These are phyloP conservation scores for Phyto melanocephala DNA, from an alignment of 2,888 invertebrate species.

Conservation along the genomic window DNA sequence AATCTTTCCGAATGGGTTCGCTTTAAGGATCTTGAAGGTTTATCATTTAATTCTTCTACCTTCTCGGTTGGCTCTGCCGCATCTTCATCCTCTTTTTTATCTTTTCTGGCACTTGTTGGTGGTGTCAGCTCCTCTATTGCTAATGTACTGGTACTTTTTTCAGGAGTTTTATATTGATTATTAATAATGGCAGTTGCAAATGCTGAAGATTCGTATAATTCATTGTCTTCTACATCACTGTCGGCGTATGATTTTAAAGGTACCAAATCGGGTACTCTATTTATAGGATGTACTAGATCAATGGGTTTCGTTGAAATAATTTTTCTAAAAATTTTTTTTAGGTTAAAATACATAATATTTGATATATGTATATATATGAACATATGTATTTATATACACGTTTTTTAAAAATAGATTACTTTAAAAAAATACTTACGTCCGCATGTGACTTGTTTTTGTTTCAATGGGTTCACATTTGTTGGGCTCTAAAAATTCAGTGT, in stretches of 20 bases:
- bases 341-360: not conserved
- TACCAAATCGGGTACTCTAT: constrained; percentile 65
- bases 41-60: not conserved
- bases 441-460: constrained; percentile 69
- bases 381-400: too few relatives aligned
- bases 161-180: constrained; percentile 57
- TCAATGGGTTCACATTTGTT: constrained; percentile 70
- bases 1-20: constrained; percentile 60
- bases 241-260: constrained; percentile 67
- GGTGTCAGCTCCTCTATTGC: constrained; percentile 65
- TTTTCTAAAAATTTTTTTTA: constrained; percentile 65
- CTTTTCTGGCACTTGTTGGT: constrained; percentile 63
- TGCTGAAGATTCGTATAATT: constrained; percentile 55
- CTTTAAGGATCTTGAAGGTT: constrained; percentile 55
- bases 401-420: too few relatives aligned
- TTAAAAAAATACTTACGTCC: constrained; percentile 67
- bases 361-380: too few relatives aligned
- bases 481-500: constrained; percentile 68
- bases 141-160: constrained; percentile 41
- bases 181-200: constrained; percentile 36
- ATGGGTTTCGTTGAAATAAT: constrained; percentile 59
- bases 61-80: not conserved
- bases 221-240: constrained; percentile 66
- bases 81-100: constrained; percentile 48
- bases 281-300: constrained; percentile 63